Percentiles rank a stretch among this genome's conserved stretches.
phyloP scores from a whole-genome alignment of 2,113 vertebrate genomes.

The Callionymus lyra region DNA sequence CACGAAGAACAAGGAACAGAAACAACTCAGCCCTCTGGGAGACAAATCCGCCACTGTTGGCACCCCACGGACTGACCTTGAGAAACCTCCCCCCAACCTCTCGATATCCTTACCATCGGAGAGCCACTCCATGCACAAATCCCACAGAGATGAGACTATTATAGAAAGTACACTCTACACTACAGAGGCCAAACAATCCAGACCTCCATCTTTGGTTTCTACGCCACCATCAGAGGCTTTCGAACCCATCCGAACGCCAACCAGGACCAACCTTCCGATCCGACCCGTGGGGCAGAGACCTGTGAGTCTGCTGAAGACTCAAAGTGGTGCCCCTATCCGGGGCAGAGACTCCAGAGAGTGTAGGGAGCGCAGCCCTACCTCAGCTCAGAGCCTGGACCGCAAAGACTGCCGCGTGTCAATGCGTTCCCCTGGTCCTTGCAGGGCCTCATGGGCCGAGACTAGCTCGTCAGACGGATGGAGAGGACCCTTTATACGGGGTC shows the following conservation, averaged over 20 bases:
- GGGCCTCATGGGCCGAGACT: conserved; percentile 82
- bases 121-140: conserved; percentile 14
- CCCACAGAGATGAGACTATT: conserved; percentile 7
- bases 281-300: conserved; percentile 53
- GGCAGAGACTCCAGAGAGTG: conserved; percentile 54
- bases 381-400: conserved; percentile 68
- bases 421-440: conserved; percentile 60
- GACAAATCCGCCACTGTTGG: conserved; percentile 26
- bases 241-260: conserved; percentile 43
- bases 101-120: conserved; percentile 39
- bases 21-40: conserved; percentile 23
- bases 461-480: conserved; percentile 50
- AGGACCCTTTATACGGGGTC: conserved; percentile 27
- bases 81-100: conserved; percentile 36
- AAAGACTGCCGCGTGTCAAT: conserved; percentile 52
- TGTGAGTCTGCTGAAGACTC: conserved; percentile 60
- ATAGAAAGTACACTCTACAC: conserved; percentile 23
- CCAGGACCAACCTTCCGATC: conserved; percentile 46
- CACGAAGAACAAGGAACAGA: conserved; percentile 8
- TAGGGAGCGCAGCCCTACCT: conserved; percentile 59
- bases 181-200: conserved; percentile 32
- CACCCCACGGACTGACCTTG: conserved; percentile 17
- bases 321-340: conserved; percentile 44
- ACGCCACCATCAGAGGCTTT: conserved; percentile 17
- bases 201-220: conserved; percentile 8